Percentiles rank a stretch among this genome's conserved stretches.
Evolutionary conservation across 2,797 vertebrate species (phyloP).

Genomic region (Urophycis tenuis): DNA sequence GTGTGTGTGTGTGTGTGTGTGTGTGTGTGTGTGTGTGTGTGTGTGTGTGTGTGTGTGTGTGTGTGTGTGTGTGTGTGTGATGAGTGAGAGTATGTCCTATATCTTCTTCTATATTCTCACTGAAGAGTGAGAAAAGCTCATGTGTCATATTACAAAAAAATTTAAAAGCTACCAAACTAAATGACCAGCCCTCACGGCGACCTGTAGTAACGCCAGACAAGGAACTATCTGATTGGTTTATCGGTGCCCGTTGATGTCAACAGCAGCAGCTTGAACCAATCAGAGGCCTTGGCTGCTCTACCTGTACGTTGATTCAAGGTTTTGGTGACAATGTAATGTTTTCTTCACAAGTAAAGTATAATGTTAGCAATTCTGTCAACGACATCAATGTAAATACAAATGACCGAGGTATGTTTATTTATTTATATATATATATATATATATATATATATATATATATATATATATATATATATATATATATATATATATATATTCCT

Average conservation of each 20-base stretch:
- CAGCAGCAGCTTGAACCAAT: constrained; percentile 16
- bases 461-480: constrained; percentile 4
- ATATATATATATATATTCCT: too few relatives aligned
- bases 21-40: too few relatives aligned
- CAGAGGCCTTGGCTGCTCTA: constrained; percentile 26
- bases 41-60: too few relatives aligned
- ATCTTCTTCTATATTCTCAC: constrained; percentile 39
- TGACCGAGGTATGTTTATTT: constrained; percentile 37
- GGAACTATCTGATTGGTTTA: background rate
- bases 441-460: constrained; percentile 11
- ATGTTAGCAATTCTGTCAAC: constrained; percentile 42
- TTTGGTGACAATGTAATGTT: constrained; percentile 42
- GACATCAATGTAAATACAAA: constrained; percentile 51
- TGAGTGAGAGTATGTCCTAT: background rate
- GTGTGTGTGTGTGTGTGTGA: constrained; percentile 12
- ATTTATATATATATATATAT: constrained; percentile 35
- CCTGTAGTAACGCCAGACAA: background rate
- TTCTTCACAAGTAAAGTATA: constrained; percentile 28
- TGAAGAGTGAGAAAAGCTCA: too few relatives aligned
- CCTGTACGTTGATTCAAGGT: background rate
- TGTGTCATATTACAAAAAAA: constrained; percentile 55
- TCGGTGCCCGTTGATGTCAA: background rate
- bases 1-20: constrained; percentile 6
- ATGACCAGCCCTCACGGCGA: background rate
- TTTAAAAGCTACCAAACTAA: constrained; percentile 13